Percentiles rank a stretch among this genome's conserved stretches.
Evolutionary conservation across 2,113 vertebrate species (phyloP).

Genomic region (Poeciliopsis retropinna): DNA sequence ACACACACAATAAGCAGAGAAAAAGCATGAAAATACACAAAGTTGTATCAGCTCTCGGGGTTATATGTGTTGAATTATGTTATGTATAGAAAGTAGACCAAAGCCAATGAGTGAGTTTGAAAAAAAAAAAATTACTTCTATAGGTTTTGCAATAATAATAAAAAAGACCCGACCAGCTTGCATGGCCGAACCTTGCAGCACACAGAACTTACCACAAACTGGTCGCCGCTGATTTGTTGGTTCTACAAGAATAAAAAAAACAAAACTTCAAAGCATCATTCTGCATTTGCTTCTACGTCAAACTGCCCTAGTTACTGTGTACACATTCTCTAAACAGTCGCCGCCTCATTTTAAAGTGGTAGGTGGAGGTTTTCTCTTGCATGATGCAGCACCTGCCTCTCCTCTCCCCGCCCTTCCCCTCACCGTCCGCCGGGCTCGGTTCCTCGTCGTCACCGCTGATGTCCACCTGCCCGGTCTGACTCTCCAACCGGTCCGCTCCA

Average conservation of each 20-base stretch:
- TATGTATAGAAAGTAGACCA: too few species aligned
- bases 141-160: too few species aligned
- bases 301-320: background rate
- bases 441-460: slow-evolving; percentile 50
- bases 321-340: background rate
- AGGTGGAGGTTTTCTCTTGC: slow-evolving; percentile 16
- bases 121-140: too few species aligned
- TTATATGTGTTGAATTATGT: too few species aligned
- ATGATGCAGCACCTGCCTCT: slow-evolving; percentile 46
- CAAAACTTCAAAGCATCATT: background rate
- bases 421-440: slow-evolving; percentile 36
- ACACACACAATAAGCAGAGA: too few species aligned
- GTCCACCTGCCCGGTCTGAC: slow-evolving; percentile 1
- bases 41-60: too few species aligned
- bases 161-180: too few species aligned
- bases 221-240: background rate
- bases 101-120: too few species aligned
- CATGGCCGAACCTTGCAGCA: background rate
- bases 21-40: too few species aligned
- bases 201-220: background rate
- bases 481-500: background rate
- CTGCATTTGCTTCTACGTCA: background rate
- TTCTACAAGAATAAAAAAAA: background rate
- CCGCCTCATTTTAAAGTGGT: background rate
- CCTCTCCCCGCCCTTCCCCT: slow-evolving; percentile 17